phyloP scores from a whole-genome alignment of 2,888 invertebrate genomes.

The Epicampocera succincta region DNA sequence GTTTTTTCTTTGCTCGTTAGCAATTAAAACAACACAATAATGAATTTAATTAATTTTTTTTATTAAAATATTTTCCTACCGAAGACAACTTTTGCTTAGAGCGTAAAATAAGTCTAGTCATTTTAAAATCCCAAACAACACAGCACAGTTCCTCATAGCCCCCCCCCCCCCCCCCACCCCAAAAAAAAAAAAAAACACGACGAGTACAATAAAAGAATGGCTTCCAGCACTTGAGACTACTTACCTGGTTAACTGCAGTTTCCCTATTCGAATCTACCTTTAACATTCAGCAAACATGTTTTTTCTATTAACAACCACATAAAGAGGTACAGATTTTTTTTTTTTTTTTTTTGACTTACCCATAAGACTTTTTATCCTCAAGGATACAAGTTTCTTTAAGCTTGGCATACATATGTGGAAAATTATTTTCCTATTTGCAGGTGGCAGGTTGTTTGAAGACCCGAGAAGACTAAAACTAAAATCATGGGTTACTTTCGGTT shows the following conservation, averaged over 20 bases:
- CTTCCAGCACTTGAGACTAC: too few relatives aligned
- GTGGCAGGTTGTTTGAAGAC: neutral
- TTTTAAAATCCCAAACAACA: too few relatives aligned
- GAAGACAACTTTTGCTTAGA: neutral
- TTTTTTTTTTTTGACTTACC: neutral
- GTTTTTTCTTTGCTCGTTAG: neutral
- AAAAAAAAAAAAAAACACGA: too few relatives aligned
- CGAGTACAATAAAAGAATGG: too few relatives aligned
- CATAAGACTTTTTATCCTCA: neutral
- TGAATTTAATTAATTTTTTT: neutral
- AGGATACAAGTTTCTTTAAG: neutral
- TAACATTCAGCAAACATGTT: too few relatives aligned
- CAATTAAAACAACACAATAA: constrained; percentile 12
- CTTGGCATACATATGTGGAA: constrained; percentile 4
- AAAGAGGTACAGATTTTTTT: too few relatives aligned
- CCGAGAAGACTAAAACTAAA: neutral
- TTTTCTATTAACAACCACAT: too few relatives aligned
- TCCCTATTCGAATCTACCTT: too few relatives aligned
- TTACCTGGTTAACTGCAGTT: too few relatives aligned
- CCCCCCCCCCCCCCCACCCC: too few relatives aligned
- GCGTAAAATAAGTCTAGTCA: too few relatives aligned
- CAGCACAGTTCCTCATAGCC: too few relatives aligned
- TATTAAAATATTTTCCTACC: neutral
- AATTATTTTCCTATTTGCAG: neutral
- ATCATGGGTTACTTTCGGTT: constrained; percentile 2